Evolutionary conservation across 2,888 invertebrate genomes (phyloP), one percentile per base, ranked within the genome.

Genomic region (Oscheius sp.): DNA sequence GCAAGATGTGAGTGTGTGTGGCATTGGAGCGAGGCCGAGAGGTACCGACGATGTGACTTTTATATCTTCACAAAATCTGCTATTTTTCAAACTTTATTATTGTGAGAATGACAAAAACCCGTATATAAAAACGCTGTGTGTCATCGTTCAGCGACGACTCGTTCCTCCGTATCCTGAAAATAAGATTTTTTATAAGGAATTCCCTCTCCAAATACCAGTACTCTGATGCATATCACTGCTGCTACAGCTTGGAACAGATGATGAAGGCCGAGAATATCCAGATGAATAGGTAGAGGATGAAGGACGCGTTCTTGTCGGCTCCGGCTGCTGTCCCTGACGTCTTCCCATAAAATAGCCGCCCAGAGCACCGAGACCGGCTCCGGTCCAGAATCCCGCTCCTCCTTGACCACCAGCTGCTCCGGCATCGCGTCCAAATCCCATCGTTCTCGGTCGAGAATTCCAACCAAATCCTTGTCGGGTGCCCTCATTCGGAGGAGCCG

Each of bases 341-440:
- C 74, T 33, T 29, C 74, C 74, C n/a, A 62, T n/a, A 1, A 86
- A 73, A 73, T 87, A 87, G 21, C 87, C 87, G 11, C 85, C 87
- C 9, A 86, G 74, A 0, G 86, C 87, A 35, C 87, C 85, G 42
- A 85, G 74, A 21, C 78, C 83, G 7, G 86, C 78, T 65, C 84
- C 85, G 9, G 78, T 76, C 86, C 86, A 80, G 75, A 83, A 82
- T 0, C 75, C 74, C 9, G 76, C 63, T 2, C 70, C 60, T 5
- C 13, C 35, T 32, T 68, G 68, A 2, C 37, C 37, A 35, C 42
- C 32, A 42, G 32, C 21, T 21, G 21, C 50, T 21, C 65, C 51
- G 4, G 42, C 11, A 35, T 29, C 60, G 1, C 42, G 42, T 42
- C 57, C 66, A 33, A 57, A 63, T 1, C 57, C 71, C 57, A 70